A percentile compares a stretch with the other conserved stretches of the same genome.
These are phyloP conservation scores for Saccopteryx leptura DNA, from an alignment of 2,113 vertebrate species.

Conservation along the genomic window DNA sequence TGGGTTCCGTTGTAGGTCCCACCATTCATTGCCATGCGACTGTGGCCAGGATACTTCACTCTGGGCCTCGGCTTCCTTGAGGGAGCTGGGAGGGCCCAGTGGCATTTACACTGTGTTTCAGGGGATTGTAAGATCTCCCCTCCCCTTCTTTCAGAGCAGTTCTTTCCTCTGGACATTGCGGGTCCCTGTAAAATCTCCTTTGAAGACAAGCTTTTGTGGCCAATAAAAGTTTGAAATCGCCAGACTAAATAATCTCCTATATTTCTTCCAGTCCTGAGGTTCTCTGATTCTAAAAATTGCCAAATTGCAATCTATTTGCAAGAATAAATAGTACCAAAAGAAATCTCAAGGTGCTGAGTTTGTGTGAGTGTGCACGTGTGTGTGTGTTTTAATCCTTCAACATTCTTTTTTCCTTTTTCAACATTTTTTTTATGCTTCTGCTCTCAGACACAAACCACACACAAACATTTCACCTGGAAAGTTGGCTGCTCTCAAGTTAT, in stretches of 20 bases:
- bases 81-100: neutral
- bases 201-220: constrained; percentile 15
- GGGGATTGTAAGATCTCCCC: neutral
- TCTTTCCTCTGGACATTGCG: neutral
- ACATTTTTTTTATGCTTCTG: neutral
- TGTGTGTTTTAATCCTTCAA: neutral
- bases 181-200: constrained; percentile 36
- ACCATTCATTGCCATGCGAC: neutral
- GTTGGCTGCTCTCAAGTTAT: constrained; percentile 37
- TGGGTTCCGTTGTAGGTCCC: neutral
- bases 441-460: constrained; percentile 53
- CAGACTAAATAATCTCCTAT: neutral
- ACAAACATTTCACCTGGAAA: constrained; percentile 66
- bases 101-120: neutral
- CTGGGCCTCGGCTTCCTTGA: neutral
- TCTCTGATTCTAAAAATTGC: neutral
- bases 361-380: neutral
- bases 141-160: neutral
- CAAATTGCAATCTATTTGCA: neutral
- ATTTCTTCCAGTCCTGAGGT: neutral
- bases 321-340: constrained; percentile 12
- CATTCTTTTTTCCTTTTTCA: neutral
- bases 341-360: neutral
- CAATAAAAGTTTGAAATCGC: constrained; percentile 16
- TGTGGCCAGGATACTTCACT: neutral